phyloP scores from a whole-genome alignment of 2,888 invertebrate genomes.

The Nyleta sp. region DNA sequence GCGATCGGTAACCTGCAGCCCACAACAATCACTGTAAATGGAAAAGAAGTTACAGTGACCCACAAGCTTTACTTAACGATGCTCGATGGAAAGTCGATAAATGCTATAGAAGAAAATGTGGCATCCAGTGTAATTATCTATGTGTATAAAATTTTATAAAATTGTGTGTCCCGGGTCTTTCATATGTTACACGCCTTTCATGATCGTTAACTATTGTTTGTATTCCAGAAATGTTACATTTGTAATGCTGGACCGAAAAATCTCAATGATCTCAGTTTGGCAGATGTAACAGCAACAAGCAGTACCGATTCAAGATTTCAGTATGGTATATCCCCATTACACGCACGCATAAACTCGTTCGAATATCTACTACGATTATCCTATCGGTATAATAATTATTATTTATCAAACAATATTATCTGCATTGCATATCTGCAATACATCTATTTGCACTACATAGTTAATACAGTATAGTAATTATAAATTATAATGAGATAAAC shows the following conservation, averaged over 20 bases:
- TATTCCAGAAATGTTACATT: conserved; percentile 18
- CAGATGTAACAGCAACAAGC: background rate
- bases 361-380: conserved; percentile 18
- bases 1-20: background rate
- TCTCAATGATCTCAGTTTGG: conserved; percentile 7
- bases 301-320: conserved; percentile 9
- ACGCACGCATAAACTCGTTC: conserved; percentile 30
- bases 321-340: conserved; percentile 33
- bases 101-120: conserved; percentile 13
- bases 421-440: no score
- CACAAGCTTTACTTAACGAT: background rate
- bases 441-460: no score
- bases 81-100: conserved; percentile 20
- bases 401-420: no score
- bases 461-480: no score
- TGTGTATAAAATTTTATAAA: background rate
- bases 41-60: background rate
- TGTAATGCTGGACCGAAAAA: conserved; percentile 16
- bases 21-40: background rate
- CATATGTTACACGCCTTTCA: conserved; percentile 1
- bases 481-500: no score
- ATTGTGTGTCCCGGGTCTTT: background rate
- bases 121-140: conserved; percentile 13
- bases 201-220: conserved; percentile 1
- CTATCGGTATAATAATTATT: conserved; percentile 5